These are phyloP conservation scores for Trisateles emortualis DNA, from an alignment of 2,888 invertebrate species.

Conservation along the genomic window DNA sequence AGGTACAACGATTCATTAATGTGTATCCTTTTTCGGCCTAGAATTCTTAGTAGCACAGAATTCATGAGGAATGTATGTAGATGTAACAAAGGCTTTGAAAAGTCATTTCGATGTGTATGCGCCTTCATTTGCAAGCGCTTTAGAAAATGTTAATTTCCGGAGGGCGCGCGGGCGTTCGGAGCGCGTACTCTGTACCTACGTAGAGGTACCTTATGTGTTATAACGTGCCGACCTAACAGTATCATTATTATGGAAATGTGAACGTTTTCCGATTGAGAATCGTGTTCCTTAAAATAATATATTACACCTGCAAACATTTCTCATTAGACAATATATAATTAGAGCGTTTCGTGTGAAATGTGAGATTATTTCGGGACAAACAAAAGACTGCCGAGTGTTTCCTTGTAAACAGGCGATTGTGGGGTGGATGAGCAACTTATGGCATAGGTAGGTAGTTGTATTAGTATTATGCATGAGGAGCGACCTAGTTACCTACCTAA, in stretches of 20 bases:
- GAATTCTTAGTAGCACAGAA: constrained; percentile 46
- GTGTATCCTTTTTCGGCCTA: constrained; percentile 55
- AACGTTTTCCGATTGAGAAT: constrained; percentile 31
- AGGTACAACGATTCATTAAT: constrained; percentile 66
- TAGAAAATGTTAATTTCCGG: constrained; percentile 77
- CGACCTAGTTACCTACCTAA: constrained; percentile 33
- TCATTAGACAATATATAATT: constrained; percentile 28
- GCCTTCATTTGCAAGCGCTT: constrained; percentile 72
- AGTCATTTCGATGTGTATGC: constrained; percentile 67
- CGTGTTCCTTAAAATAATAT: constrained; percentile 28
- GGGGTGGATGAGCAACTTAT: not conserved
- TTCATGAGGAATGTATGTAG: constrained; percentile 55
- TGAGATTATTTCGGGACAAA: not conserved
- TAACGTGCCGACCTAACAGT: constrained; percentile 34
- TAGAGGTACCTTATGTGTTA: constrained; percentile 27
- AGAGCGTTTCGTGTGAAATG: constrained; percentile 8
- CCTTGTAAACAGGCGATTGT: constrained; percentile 2
- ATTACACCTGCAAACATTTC: constrained; percentile 15
- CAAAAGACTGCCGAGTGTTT: not conserved
- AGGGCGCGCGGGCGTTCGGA: constrained; percentile 53
- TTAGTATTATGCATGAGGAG: constrained; percentile 22
- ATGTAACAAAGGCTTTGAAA: constrained; percentile 65
- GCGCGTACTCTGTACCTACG: constrained; percentile 30
- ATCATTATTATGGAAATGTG: constrained; percentile 40
- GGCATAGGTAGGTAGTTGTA: constrained; percentile 9